phyloP scores from a whole-genome alignment of 2,888 invertebrate species.

The Agelastica alni region DNA sequence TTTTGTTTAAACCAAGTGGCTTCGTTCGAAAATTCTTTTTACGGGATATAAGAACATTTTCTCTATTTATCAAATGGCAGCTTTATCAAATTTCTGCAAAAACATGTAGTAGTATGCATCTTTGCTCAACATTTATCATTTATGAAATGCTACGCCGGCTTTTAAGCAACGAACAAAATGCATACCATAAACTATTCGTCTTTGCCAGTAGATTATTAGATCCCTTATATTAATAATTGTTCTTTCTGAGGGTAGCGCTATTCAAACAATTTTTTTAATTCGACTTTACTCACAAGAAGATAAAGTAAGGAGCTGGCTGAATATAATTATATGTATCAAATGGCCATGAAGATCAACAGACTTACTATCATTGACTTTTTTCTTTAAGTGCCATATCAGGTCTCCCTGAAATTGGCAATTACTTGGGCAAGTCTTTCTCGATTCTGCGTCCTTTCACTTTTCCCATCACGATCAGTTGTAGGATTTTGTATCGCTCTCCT shows the following conservation, averaged over 20 bases:
- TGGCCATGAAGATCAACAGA: not conserved
- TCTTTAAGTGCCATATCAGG: too few relatives aligned
- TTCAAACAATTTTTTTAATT: not conserved
- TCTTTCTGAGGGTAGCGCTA: not conserved
- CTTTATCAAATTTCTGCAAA: slow-evolving; percentile 14
- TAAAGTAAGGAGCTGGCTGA: not conserved
- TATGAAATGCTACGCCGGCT: slow-evolving; percentile 14
- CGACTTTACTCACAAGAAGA: too few relatives aligned
- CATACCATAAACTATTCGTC: slow-evolving; percentile 5
- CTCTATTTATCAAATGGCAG: not conserved
- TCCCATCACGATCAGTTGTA: too few relatives aligned
- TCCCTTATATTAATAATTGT: not conserved
- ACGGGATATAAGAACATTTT: slow-evolving; percentile 6
- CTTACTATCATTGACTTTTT: too few relatives aligned
- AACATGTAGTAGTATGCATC: slow-evolving; percentile 14
- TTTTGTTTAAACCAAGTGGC: not conserved
- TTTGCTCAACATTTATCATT: slow-evolving; percentile 17
- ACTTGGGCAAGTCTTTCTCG: too few relatives aligned
- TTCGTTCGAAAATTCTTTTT: not conserved
- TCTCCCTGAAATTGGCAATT: too few relatives aligned
- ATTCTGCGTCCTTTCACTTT: too few relatives aligned
- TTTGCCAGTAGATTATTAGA: not conserved
- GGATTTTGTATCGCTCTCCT: too few relatives aligned
- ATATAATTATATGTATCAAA: not conserved
- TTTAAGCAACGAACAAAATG: slow-evolving; percentile 8